Conservation (phyloP, 2,113 vertebrate genomes). For the Quiscalus mexicanus region DNA sequence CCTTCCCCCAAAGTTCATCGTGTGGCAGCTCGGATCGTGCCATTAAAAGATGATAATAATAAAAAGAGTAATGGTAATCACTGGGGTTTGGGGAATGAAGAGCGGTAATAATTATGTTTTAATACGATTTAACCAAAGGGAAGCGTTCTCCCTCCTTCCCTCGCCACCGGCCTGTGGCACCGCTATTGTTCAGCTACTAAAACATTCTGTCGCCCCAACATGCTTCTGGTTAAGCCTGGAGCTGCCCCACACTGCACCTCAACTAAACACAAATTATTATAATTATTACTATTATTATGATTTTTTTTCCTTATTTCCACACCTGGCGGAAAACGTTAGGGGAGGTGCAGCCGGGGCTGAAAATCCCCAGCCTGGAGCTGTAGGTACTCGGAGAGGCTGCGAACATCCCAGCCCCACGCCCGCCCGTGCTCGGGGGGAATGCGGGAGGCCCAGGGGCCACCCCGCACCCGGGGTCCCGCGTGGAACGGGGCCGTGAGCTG, state of each 20-base stretch:
- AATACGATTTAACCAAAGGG: background rate
- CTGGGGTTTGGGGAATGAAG: background rate
- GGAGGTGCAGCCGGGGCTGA: background rate
- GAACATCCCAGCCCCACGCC: background rate
- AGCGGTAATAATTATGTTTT: background rate
- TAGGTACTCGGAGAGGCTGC: background rate
- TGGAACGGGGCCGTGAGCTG: background rate
- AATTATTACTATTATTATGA: background rate
- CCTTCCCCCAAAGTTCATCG: background rate
- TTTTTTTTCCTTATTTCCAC: background rate
- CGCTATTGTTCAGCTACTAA: conserved; percentile 51
- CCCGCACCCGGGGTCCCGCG: background rate
- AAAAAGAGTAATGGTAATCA: background rate
- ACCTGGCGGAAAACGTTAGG: background rate
- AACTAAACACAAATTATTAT: background rate
- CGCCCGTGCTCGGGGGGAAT: background rate
- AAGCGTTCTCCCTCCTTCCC: background rate
- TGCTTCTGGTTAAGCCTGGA: background rate
- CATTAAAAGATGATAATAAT: too few species aligned
- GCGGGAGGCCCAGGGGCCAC: background rate
- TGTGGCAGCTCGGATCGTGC: background rate
- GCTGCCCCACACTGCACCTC: background rate
- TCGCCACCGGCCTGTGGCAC: background rate
- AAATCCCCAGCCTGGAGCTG: background rate
- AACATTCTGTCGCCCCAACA: background rate